Evolutionary conservation across 2,113 vertebrate species (phyloP), one percentile per base, ranked within the genome.

Genomic region (Naja naja): DNA sequence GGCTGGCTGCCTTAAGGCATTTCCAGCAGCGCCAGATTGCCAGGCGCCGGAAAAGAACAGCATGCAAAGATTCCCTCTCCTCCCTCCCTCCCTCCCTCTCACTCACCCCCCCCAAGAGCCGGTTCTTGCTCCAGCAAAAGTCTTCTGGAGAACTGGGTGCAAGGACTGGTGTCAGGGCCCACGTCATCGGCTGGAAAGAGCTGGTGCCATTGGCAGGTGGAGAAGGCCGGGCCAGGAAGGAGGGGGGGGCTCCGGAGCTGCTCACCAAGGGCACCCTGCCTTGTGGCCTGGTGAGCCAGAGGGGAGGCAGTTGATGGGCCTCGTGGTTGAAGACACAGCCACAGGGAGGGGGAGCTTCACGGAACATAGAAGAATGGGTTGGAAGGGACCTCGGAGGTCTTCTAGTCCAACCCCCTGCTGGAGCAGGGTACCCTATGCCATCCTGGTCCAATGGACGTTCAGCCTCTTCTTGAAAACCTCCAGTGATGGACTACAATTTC

Each of bases 231-330:
- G 69, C 69, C 69, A 81, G 34, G 74, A 81, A 22, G 34, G 34
- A 7, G 47, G 47, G 16, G 69, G 2, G 3, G 69, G 5, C 5
- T 34, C 1, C n/a, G 0, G 5, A 81, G 34, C n/a, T 34, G 0
- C 34, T 18, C 34, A 2, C 69, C 16, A 7, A 81, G 16, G 18
- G 69, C 69, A 20, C 0, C 18, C 16, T 39, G n/a, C n/a, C 69
- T 14, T 2, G 16, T 20, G 69, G 5, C 69, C n/a, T 39, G 69
- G n/a, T 39, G 69, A 74, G 69, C 64, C n/a, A 34, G 11, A 34
- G 69, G n/a, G 69, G 69, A 18, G 69, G 64, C 69, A n/a, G 2
- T 20, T 34, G n/a, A 6, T 20, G 5, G 25, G 14, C 30, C 60
- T 14, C 1, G 12, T 30, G 27, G 64, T 16, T 69, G 69, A 74